Evolutionary conservation across 2,888 invertebrate genomes (phyloP).

Genomic region (Drosophila buzzatii): DNA sequence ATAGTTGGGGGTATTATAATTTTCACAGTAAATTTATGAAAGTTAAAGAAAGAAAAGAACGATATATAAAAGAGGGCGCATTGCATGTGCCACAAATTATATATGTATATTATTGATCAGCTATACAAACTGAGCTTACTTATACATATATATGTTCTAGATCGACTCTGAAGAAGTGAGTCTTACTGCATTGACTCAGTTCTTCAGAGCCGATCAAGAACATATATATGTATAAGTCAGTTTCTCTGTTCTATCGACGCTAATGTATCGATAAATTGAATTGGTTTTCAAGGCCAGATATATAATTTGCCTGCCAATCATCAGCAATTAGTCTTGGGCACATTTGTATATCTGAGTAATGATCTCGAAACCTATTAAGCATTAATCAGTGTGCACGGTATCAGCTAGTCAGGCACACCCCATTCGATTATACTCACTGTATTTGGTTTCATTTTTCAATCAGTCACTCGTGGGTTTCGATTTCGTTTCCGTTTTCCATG

Average conservation of each 20-base stretch:
- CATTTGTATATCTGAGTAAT: neutral
- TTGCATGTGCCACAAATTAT: too few relatives aligned
- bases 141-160: neutral
- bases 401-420: neutral
- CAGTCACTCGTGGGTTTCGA: constrained; percentile 9
- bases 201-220: too few relatives aligned
- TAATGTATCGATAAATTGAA: neutral
- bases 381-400: neutral
- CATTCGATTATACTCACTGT: neutral
- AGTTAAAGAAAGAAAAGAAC: neutral
- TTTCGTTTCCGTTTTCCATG: constrained; percentile 32
- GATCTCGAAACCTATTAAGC: neutral
- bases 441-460: constrained; percentile 35
- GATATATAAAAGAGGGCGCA: too few relatives aligned
- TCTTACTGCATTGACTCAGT: too few relatives aligned
- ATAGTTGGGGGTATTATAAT: neutral
- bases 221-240: too few relatives aligned
- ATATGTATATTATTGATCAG: neutral
- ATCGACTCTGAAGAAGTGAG: neutral
- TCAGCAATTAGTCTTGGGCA: neutral
- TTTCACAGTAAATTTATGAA: neutral
- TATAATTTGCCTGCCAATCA: neutral
- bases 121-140: neutral
- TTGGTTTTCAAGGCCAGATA: neutral
- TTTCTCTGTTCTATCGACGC: neutral